Evolutionary conservation across 2,888 invertebrate genomes (phyloP), one percentile per base, ranked within the genome.

Genomic region (Carpatolechia fugitivella): DNA sequence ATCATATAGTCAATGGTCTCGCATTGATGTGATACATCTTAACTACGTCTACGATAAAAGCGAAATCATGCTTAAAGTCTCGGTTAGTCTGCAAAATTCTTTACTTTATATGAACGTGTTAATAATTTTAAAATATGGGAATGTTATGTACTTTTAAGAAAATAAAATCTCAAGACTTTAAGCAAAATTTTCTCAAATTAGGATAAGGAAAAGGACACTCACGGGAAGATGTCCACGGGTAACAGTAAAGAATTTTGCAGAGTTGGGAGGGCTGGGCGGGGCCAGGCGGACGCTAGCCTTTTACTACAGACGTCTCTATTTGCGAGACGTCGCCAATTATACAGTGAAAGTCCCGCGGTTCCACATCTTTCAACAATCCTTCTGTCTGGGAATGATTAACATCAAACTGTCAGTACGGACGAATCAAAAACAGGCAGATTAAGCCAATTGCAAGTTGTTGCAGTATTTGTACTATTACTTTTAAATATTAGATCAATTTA

Each of bases 221-320:
- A 90, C 90, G 66, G 80, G 70, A 54, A 62, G 68, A 75, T 76
- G 76, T 78, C 72, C 72, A n/a, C n/a, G n/a, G 69, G 57, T 33
- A 65, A 66, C 63, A 68, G 84, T 88, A 90, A 88, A 89, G 89
- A 88, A 89, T 90, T 90, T 88, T 89, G 90, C 89, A 90, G 88
- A 74, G 74, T 69, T 65, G 70, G 69, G 69, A 65, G 70, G 73
- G 68, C 36, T 41, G 57, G 56, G 63, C 59, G 53, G 63, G 57
- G 57, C 16, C 70, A n/a, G 69, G 69, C 65, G 58, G 57, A 55
- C 61, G 57, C 63, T 80, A 82, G 59, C 63, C 80, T 81, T 59
- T 76, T 76, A 69, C 69, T 70, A 63, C 62, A n/a, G 83, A 63
- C 65, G 69, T 78, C 60, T 87, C 83, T 62, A 87, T 85, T 67